Conservation (phyloP, 2,888 invertebrate genomes). For the Caradrina kadenii region DNA sequence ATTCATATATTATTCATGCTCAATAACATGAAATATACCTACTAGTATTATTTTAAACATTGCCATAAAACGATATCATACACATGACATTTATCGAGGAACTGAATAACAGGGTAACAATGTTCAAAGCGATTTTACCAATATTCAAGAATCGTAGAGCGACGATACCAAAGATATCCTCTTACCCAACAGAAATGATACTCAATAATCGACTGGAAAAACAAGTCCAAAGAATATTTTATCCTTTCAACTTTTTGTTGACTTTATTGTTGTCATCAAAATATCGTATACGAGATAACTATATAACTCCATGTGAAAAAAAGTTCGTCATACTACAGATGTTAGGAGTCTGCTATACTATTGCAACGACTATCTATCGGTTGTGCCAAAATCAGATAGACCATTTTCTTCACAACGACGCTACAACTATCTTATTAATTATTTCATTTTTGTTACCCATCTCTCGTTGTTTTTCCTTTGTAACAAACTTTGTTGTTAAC, state of each 20-base stretch:
- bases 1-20: neutral
- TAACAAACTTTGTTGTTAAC: neutral
- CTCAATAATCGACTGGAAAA: slow-evolving; percentile 30
- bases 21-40: neutral
- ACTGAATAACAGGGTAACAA: neutral
- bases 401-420: neutral
- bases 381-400: neutral
- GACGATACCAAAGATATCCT: neutral
- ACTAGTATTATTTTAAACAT: neutral
- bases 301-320: neutral
- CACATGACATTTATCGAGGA: neutral
- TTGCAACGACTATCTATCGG: neutral
- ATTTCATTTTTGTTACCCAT: neutral
- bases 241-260: slow-evolving; percentile 39
- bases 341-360: neutral
- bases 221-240: slow-evolving; percentile 27
- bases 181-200: slow-evolving; percentile 10
- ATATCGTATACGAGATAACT: slow-evolving; percentile 30
- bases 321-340: neutral
- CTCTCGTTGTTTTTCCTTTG: neutral
- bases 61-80: neutral
- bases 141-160: neutral
- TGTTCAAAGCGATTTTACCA: neutral
- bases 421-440: neutral
- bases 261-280: slow-evolving; percentile 26